These are phyloP conservation scores for Campoletis sonorensis DNA, from an alignment of 1,140 invertebrate species.

Conservation along the genomic window DNA sequence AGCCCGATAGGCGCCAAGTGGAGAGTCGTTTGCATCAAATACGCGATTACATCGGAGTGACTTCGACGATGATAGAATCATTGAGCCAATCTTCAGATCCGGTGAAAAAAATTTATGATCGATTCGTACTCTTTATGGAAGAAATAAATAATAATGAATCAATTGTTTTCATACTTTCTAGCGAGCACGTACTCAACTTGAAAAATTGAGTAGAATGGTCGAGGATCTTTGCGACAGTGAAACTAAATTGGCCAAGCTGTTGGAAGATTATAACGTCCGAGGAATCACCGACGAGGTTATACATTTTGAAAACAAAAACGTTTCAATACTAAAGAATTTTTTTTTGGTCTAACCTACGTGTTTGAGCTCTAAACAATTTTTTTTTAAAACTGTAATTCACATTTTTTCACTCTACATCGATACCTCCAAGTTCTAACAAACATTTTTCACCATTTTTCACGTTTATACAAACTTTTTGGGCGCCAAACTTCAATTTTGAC, in stretches of 20 bases:
- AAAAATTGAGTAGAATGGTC: conserved; percentile 73
- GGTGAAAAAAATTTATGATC: conserved; percentile 68
- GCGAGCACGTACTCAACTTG: conserved; percentile 70
- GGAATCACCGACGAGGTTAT: conserved; percentile 68
- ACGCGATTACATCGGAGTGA: conserved; percentile 80
- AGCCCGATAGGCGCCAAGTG: conserved; percentile 78
- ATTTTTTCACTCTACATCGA: no score
- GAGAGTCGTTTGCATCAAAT: conserved; percentile 80
- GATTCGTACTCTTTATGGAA: not conserved
- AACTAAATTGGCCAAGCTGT: conserved; percentile 69
- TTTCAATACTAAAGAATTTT: no score
- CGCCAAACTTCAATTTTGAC: not conserved
- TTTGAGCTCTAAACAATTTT: no score
- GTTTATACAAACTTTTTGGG: not conserved
- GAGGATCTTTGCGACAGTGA: conserved; percentile 74
- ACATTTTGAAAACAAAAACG: conserved; percentile 23
- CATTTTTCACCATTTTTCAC: no score
- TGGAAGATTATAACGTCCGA: conserved; percentile 68
- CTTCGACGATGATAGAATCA: conserved; percentile 79
- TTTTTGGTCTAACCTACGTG: no score
- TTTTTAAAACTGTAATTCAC: no score
- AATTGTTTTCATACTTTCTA: conserved; percentile 50
- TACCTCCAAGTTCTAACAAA: no score
- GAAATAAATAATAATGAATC: not conserved
- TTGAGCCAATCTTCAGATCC: conserved; percentile 80